Evolutionary conservation across 2,113 vertebrate genomes (phyloP), one percentile per base, ranked within the genome.

Genomic region (Beaufortia kweichowensis): DNA sequence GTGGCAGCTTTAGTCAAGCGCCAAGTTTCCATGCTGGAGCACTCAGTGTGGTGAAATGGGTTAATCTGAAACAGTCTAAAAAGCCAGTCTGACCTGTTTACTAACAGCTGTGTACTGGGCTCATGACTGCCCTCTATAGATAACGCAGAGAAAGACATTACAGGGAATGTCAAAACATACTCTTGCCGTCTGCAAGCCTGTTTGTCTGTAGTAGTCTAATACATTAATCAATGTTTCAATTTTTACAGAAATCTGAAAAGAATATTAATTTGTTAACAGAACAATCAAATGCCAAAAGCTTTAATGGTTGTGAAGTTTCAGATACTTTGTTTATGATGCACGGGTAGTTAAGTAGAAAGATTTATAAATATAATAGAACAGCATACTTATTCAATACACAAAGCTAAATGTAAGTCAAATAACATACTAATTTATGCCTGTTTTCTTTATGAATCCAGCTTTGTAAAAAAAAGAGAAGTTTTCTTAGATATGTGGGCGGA

Each of bases 111-210:
- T 17, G 55, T 55, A 69, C 59, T 41, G 76, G 50, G 74, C 68
- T 35, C 53, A 10, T 61, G 65, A 59, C 70, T 76, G 78, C 75
- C 75, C 78, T 61, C 80, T 69, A 53, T 26, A 68, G 82, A 76
- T 48, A n/a, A 57, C 21, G 60, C 10, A 8, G 12, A 60, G 73
- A 66, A 67, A n/a, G 23, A 15, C 62, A 63, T 23, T 21, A 23
- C 43, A 63, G 24, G 19, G 50, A 60, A 28, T 66, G 50, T 53
- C 56, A 70, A 2, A 39, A 17, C 64, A 21, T 24, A 60, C 39
- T 50, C 23, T 53, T 75, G 73, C 24, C 17, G 31, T 33, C 53
- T 56, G 31, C 68, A n/a, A n/a, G n/a, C n/a, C n/a, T n/a, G n/a
- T n/a, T n/a, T n/a, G n/a, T n/a, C n/a, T n/a, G n/a, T n/a, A n/a